Evolutionary conservation across 2,113 vertebrate species (phyloP).

Genomic region (Stictonetta naevosa): DNA sequence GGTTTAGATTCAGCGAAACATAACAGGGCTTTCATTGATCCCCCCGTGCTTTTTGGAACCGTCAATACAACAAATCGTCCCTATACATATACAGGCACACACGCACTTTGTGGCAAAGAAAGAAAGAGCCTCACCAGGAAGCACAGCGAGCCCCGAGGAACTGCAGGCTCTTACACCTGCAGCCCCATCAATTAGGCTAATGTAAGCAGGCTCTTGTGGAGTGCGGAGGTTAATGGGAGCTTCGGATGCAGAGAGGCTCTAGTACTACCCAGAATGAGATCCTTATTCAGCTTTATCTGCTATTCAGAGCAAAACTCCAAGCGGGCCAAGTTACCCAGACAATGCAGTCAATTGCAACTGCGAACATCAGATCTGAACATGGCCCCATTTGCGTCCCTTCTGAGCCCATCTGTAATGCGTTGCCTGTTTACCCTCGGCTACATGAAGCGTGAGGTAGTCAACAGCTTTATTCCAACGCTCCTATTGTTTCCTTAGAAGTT

Average conservation of each 20-base stretch:
- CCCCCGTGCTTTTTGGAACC: neutral
- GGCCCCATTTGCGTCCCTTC: neutral
- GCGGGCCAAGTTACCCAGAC: neutral
- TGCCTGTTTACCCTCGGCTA: neutral
- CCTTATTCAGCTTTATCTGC: neutral
- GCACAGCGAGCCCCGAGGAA: neutral
- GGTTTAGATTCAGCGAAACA: neutral
- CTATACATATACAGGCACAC: neutral
- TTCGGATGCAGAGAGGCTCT: neutral
- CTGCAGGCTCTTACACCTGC: neutral
- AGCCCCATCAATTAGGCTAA: neutral
- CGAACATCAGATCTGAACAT: neutral
- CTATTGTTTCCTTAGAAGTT: neutral
- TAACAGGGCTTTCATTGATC: neutral
- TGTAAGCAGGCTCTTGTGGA: neutral
- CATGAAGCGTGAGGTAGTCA: neutral
- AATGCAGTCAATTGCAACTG: neutral
- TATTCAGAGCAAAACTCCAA: neutral
- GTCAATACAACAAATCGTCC: neutral
- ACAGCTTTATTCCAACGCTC: neutral
- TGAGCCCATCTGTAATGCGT: neutral
- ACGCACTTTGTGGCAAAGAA: neutral
- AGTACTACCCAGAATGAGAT: neutral
- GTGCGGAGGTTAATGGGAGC: neutral
- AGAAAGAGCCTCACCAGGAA: neutral